These are phyloP conservation scores for Sialis lutaria DNA, from an alignment of 2,888 invertebrate genomes.

Conservation along the genomic window DNA sequence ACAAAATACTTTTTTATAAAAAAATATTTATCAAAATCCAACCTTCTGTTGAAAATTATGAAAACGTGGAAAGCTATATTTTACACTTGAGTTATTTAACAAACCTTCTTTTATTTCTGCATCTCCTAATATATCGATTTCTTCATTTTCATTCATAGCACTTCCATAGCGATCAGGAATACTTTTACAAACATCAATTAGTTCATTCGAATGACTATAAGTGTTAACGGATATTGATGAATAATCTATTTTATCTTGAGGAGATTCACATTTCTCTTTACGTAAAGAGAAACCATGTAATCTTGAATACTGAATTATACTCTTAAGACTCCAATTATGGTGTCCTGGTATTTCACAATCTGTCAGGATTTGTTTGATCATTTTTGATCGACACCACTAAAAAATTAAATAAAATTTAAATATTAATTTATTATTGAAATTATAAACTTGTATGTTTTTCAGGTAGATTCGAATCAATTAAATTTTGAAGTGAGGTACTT, in stretches of 20 bases:
- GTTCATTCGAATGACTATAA: too few species aligned
- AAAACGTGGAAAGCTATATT: too few species aligned
- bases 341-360: conserved; percentile 13
- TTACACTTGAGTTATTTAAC: too few species aligned
- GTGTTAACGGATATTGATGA: too few species aligned
- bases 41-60: too few species aligned
- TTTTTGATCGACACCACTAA: conserved; percentile 37
- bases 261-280: neutral
- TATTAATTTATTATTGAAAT: neutral
- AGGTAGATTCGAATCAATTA: neutral
- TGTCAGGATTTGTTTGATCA: conserved; percentile 19
- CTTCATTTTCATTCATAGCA: neutral
- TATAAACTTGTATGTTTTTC: neutral
- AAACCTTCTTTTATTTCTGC: neutral
- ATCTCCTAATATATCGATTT: neutral
- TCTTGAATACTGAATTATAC: conserved; percentile 28
- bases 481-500: too few species aligned
- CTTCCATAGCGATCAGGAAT: neutral
- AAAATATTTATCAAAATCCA: too few species aligned
- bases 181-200: neutral
- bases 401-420: conserved; percentile 11
- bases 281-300: conserved; percentile 19
- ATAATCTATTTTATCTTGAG: neutral
- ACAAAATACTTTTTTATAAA: too few species aligned
- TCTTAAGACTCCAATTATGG: conserved; percentile 26